A percentile compares a stretch with the other conserved stretches of the same genome.
Evolutionary conservation across 2,113 vertebrate genomes (phyloP).

Genomic region (Numida meleagris): DNA sequence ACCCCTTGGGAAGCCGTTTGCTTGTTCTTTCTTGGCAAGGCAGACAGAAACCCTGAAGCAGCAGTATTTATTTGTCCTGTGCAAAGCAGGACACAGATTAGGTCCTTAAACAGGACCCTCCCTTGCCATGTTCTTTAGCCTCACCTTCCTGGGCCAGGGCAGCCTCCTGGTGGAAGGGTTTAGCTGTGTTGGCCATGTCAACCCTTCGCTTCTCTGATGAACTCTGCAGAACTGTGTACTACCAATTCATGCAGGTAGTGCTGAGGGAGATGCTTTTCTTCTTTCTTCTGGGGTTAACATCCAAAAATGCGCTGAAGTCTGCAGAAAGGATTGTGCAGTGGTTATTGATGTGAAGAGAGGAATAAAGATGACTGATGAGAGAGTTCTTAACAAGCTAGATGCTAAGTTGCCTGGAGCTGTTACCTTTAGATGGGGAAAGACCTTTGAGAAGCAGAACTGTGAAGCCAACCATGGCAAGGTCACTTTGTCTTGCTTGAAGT

Average conservation of each 20-base stretch:
- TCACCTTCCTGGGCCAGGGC: accelerated
- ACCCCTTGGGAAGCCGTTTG: neutral
- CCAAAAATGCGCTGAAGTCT: neutral
- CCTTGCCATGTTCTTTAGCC: neutral
- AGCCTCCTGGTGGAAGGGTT: neutral
- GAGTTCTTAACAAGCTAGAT: neutral
- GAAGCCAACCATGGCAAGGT: neutral
- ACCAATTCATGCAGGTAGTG: neutral
- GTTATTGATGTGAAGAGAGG: accelerated
- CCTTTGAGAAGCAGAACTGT: neutral
- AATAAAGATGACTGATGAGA: neutral
- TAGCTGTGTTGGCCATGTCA: neutral
- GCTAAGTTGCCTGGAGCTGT: neutral
- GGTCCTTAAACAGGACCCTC: neutral
- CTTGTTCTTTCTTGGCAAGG: neutral
- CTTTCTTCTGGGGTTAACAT: neutral
- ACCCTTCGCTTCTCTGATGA: neutral
- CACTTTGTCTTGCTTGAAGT: neutral
- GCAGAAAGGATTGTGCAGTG: neutral
- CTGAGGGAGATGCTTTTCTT: neutral
- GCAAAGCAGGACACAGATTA: neutral
- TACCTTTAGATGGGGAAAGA: neutral
- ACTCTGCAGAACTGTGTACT: neutral
- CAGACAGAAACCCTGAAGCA: neutral
- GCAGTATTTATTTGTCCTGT: neutral